These are phyloP conservation scores for Batillaria attramentaria DNA, from an alignment of 1,140 invertebrate species.

Conservation along the genomic window DNA sequence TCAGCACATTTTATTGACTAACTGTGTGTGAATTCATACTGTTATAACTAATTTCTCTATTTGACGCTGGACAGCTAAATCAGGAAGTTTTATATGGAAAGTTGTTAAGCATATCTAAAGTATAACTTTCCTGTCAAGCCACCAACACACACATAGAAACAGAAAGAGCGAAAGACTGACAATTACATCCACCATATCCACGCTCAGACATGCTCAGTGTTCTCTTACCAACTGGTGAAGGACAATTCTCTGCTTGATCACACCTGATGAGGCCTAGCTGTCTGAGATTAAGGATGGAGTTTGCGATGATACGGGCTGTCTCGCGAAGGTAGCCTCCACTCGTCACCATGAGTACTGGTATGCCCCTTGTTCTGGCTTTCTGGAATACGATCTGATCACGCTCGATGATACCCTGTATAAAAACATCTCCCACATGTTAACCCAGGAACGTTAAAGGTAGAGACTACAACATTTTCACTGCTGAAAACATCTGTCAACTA, in stretches of 20 bases:
- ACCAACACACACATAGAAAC: too few species aligned
- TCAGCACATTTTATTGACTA: too few species aligned
- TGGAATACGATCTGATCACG: conserved; percentile 88
- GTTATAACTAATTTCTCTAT: too few species aligned
- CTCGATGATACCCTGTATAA: conserved; percentile 82
- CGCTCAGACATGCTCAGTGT: neutral
- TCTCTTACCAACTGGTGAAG: conserved; percentile 21
- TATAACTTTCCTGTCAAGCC: too few species aligned
- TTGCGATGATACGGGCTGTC: conserved; percentile 85
- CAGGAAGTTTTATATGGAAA: too few species aligned
- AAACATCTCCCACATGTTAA: neutral
- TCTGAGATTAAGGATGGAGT: conserved; percentile 84
- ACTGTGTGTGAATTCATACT: too few species aligned
- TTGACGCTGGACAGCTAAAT: too few species aligned
- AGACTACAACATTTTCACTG: conserved; percentile 22
- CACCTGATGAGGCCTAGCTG: conserved; percentile 63
- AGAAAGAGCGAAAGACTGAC: too few species aligned
- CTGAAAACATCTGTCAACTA: too few species aligned
- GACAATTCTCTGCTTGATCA: conserved; percentile 56
- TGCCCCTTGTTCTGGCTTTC: conserved; percentile 76
- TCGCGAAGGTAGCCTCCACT: conserved; percentile 87
- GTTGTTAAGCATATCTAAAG: too few species aligned
- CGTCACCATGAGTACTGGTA: conserved; percentile 90
- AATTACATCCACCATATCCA: too few species aligned
- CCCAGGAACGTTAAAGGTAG: conserved; percentile 23